Evolutionary conservation across 2,113 vertebrate species (phyloP).

Genomic region (Toxostoma redivivum): DNA sequence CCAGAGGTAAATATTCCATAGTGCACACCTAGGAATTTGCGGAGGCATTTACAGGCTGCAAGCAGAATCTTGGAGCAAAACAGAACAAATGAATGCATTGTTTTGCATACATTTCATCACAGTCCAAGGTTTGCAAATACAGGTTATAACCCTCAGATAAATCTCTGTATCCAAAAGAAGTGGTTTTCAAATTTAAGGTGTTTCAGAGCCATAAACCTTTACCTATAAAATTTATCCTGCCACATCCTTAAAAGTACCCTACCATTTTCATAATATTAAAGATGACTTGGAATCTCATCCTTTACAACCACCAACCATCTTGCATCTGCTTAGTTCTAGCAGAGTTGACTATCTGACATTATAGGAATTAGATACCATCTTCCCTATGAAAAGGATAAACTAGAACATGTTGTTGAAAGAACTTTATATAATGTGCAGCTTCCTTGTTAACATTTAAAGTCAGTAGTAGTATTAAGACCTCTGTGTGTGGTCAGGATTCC

Average conservation of each 20-base stretch:
- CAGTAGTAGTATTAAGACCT: background rate
- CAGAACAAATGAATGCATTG: background rate
- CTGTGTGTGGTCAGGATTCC: background rate
- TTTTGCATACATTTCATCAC: background rate
- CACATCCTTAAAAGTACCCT: background rate
- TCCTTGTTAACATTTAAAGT: background rate
- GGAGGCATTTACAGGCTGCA: background rate
- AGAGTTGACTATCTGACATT: background rate
- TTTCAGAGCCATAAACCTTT: background rate
- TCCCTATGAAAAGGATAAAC: background rate
- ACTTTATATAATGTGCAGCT: background rate
- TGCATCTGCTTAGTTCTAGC: background rate
- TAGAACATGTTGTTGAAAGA: fast-evolving
- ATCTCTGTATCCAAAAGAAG: background rate
- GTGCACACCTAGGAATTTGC: background rate
- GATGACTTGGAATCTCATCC: background rate
- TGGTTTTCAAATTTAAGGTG: background rate
- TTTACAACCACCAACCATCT: background rate
- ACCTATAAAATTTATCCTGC: background rate
- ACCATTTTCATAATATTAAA: background rate
- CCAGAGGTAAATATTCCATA: constrained; percentile 31
- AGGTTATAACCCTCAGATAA: background rate
- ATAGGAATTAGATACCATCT: background rate
- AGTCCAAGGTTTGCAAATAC: background rate
- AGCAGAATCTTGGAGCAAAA: background rate